These are phyloP conservation scores for Diachasmimorpha longicaudata DNA, from an alignment of 1,140 invertebrate genomes.

Conservation along the genomic window DNA sequence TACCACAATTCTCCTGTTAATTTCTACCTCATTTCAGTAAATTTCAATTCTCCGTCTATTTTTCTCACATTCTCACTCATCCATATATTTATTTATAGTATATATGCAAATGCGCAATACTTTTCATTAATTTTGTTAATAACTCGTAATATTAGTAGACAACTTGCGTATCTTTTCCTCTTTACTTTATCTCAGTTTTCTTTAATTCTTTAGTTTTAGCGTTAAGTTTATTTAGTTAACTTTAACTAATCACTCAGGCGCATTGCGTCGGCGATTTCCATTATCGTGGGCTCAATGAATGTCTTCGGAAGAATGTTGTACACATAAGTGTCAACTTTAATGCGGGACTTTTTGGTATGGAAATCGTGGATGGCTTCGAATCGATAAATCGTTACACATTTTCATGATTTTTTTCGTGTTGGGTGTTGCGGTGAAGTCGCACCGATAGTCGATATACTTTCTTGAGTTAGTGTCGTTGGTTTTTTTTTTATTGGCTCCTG, in stretches of 20 bases:
- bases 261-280: neutral
- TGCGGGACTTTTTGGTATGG: neutral
- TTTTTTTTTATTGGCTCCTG: constrained; percentile 9
- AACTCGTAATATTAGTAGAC: neutral
- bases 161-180: neutral
- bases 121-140: neutral
- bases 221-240: neutral
- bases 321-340: neutral
- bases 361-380: constrained; percentile 54
- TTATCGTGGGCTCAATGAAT: neutral
- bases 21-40: neutral
- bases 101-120: neutral
- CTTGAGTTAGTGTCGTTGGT: constrained; percentile 40
- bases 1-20: neutral
- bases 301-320: neutral
- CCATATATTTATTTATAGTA: neutral
- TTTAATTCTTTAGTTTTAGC: constrained; percentile 3
- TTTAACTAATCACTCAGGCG: constrained; percentile 2
- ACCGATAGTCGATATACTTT: constrained; percentile 40
- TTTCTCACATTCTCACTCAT: neutral
- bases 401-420: neutral
- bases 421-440: neutral
- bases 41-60: neutral
- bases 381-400: constrained; percentile 43
- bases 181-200: neutral